Evolutionary conservation across 2,888 invertebrate species (phyloP).

Genomic region (Drosophila vallismaia): DNA sequence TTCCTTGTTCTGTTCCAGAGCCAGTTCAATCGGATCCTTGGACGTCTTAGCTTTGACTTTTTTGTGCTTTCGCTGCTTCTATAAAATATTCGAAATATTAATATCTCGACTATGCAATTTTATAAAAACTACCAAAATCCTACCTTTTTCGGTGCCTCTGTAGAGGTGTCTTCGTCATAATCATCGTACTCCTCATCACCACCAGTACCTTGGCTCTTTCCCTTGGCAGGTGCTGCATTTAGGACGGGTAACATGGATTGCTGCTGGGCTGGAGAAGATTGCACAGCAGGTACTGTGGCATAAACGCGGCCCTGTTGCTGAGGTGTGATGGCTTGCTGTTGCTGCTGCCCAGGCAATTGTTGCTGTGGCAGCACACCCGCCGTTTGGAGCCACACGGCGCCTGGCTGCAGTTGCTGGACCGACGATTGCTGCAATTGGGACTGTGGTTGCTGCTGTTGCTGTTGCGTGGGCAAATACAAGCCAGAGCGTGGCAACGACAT

Average conservation of each 20-base stretch:
- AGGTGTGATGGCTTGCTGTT: constrained; percentile 19
- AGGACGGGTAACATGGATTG: constrained; percentile 53
- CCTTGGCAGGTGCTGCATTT: constrained; percentile 47
- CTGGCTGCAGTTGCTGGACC: constrained; percentile 52
- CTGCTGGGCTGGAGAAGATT: constrained; percentile 31
- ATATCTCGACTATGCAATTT: no score
- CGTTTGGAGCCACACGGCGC: constrained; percentile 69
- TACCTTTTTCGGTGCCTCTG: constrained; percentile 81
- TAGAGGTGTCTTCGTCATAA: constrained; percentile 78
- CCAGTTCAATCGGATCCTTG: constrained; percentile 70
- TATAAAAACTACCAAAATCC: background rate
- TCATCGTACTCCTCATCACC: constrained; percentile 78
- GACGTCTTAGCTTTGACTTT: constrained; percentile 64
- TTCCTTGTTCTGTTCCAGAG: constrained; percentile 66
- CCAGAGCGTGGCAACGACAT: constrained; percentile 76
- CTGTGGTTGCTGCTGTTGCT: constrained; percentile 48
- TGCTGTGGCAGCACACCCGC: constrained; percentile 46
- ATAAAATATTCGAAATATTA: background rate
- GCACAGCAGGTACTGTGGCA: constrained; percentile 45
- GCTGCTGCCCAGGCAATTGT: constrained; percentile 20
- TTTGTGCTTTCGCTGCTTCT: constrained; percentile 81
- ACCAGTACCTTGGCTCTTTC: constrained; percentile 41
- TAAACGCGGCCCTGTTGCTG: constrained; percentile 56
- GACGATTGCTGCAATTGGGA: constrained; percentile 34
- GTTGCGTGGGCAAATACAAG: constrained; percentile 71